Evolutionary conservation across 2,888 invertebrate genomes (phyloP).

Genomic region (Ophion ellenae): DNA sequence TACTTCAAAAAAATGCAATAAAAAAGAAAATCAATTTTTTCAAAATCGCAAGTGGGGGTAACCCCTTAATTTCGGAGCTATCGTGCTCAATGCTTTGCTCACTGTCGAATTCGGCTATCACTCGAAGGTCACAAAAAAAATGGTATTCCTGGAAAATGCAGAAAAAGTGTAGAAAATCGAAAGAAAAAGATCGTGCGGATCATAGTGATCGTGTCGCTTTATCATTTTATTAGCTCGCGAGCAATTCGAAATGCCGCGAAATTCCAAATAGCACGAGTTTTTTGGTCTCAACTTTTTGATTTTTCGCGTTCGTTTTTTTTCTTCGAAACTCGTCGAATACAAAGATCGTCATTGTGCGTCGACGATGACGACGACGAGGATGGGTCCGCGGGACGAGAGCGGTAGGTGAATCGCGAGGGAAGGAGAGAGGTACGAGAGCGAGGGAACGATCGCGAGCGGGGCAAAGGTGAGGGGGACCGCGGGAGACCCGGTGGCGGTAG

Average conservation of each 20-base stretch:
- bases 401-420: constrained; percentile 47
- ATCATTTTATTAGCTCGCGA: not conserved
- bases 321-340: not conserved
- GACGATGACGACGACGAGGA: constrained; percentile 16
- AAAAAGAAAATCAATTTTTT: too few species aligned
- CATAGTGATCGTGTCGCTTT: not conserved
- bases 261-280: too few species aligned
- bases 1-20: too few species aligned
- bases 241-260: too few species aligned
- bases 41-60: too few species aligned
- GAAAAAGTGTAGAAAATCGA: not conserved
- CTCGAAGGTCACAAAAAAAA: too few species aligned
- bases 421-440: constrained; percentile 46
- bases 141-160: not conserved
- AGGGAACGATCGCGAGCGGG: constrained; percentile 55
- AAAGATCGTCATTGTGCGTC: constrained; percentile 16
- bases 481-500: constrained; percentile 73
- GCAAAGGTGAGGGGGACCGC: constrained; percentile 63
- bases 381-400: constrained; percentile 6
- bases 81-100: too few species aligned
- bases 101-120: too few species aligned
- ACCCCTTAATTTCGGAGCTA: too few species aligned
- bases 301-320: not conserved
- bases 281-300: not conserved
- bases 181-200: not conserved